Conservation (phyloP, 2,888 invertebrate species). For the Cremastobaeus sp. region DNA sequence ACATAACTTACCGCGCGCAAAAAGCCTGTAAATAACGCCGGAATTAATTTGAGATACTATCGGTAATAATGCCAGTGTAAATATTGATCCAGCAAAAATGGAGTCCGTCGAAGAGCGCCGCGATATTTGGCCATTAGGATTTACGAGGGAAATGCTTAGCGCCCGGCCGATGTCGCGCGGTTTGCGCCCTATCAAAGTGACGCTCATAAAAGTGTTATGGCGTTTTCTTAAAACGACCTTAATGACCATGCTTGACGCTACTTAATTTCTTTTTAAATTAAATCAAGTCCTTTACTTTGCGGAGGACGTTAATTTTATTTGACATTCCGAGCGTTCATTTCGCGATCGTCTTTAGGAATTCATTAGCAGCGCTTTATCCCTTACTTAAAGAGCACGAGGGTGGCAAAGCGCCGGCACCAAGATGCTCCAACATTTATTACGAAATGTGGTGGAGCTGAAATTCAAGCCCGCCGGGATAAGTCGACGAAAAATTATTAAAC, state of each 20-base stretch:
- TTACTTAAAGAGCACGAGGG: conserved; percentile 22
- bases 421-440: conserved; percentile 46
- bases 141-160: conserved; percentile 27
- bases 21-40: conserved; percentile 15
- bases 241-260: conserved; percentile 30
- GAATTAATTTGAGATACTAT: conserved; percentile 24
- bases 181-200: conserved; percentile 27
- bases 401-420: conserved; percentile 5
- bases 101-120: background rate
- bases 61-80: conserved; percentile 12
- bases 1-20: conserved; percentile 6
- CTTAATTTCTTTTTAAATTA: conserved; percentile 49
- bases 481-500: conserved; percentile 43
- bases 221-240: conserved; percentile 39
- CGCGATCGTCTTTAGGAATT: conserved; percentile 49
- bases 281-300: conserved; percentile 39
- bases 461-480: conserved; percentile 38
- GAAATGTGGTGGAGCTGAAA: conserved; percentile 43
- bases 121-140: conserved; percentile 20
- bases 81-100: conserved; percentile 32
- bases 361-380: conserved; percentile 42
- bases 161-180: conserved; percentile 6
- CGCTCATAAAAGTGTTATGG: conserved; percentile 47
- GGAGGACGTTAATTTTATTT: conserved; percentile 48
- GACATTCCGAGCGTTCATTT: conserved; percentile 47